phyloP scores from a whole-genome alignment of 2,113 vertebrate species.

The Pontoporia blainvillei region DNA sequence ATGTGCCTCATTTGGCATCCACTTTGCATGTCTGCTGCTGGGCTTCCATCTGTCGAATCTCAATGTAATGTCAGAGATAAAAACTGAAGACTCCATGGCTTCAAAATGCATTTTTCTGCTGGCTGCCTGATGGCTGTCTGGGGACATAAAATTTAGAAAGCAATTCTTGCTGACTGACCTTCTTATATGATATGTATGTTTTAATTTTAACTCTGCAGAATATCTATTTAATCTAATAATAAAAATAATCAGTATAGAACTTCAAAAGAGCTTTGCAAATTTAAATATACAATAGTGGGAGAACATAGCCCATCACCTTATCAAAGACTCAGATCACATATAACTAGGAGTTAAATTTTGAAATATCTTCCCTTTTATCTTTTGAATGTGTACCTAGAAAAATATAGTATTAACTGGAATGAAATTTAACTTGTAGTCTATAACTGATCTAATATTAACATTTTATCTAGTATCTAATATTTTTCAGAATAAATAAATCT shows the following conservation, averaged over 20 bases:
- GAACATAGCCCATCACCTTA: not conserved
- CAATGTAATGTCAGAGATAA: conserved; percentile 66
- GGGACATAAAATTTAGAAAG: conserved; percentile 61
- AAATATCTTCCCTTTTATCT: conserved; percentile 33
- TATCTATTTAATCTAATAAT: conserved; percentile 21
- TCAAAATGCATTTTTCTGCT: conserved; percentile 65
- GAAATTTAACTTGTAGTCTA: not conserved
- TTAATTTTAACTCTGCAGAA: conserved; percentile 47
- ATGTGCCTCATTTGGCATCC: conserved; percentile 62
- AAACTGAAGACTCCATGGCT: conserved; percentile 62
- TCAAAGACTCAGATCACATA: conserved; percentile 6
- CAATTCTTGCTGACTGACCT: conserved; percentile 47
- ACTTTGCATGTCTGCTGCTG: conserved; percentile 67
- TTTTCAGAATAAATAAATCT: not conserved
- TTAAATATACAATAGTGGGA: conserved; percentile 12
- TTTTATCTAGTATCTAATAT: not conserved
- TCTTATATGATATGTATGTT: conserved; percentile 43
- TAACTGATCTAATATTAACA: not conserved
- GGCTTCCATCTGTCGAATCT: conserved; percentile 69
- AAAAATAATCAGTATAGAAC: not conserved
- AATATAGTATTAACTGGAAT: not conserved
- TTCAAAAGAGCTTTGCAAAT: conserved; percentile 10
- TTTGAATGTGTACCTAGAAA: not conserved
- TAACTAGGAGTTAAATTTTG: not conserved
- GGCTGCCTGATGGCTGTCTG: conserved; percentile 63